Conservation (phyloP, 1,140 invertebrate species). For the Araneus ventricosus region DNA sequence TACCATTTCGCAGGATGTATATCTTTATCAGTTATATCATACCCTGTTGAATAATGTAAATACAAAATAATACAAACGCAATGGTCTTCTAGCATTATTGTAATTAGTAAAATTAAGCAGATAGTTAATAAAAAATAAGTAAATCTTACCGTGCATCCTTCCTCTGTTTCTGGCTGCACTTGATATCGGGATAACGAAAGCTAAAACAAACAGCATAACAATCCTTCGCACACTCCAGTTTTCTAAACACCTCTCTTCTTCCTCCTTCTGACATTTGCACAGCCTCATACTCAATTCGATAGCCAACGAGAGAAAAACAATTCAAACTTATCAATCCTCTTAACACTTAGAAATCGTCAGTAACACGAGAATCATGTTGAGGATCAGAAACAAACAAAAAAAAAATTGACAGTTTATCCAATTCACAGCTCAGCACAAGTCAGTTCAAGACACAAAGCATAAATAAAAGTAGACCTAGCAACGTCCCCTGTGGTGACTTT, state of each 20-base stretch:
- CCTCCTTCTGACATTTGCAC: background rate
- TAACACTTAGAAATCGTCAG: background rate
- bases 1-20: too few relatives aligned
- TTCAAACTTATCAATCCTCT: background rate
- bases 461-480: background rate
- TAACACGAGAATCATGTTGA: background rate
- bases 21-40: too few relatives aligned
- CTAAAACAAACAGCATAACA: constrained; percentile 1
- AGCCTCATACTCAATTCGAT: background rate
- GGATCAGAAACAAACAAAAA: background rate
- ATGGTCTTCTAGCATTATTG: too few relatives aligned
- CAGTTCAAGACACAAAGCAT: background rate
- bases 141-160: constrained; percentile 60
- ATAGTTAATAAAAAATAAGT: background rate
- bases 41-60: too few relatives aligned
- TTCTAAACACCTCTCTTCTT: background rate
- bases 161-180: constrained; percentile 42
- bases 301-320: background rate
- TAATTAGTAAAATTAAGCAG: background rate
- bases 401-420: constrained; percentile 1
- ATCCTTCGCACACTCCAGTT: constrained; percentile 30
- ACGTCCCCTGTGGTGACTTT: background rate
- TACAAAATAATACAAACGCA: too few relatives aligned
- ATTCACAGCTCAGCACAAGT: background rate
- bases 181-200: background rate